Evolutionary conservation across 2,888 invertebrate genomes (phyloP), one percentile per base, ranked within the genome.

Genomic region (Chrysolina haemoptera): DNA sequence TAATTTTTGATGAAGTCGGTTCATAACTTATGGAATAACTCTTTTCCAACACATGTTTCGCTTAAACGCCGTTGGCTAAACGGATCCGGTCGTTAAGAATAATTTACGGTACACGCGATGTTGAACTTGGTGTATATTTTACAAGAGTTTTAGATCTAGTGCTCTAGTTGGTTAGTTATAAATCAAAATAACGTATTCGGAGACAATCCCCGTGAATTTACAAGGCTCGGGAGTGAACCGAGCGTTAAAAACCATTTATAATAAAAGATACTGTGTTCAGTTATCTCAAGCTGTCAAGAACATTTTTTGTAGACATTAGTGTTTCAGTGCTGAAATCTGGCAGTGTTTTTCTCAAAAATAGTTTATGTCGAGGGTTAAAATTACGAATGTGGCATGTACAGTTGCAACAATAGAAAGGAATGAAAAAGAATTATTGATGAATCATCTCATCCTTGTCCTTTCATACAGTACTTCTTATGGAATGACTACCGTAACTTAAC

Each of bases 101-200:
- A 59, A 59, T 59, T 59, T 59, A 59, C 27, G 14, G 22, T 59
- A 35, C 59, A 59, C 59, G 59, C 59, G 59, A 59, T 59, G 59
- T 59, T 27, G 35, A 59, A 59, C 59, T 59, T 59, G 9, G 35
- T 59, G 59, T 35, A 59, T 22, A 35, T 59, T 59, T 59, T 59
- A 59, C 22, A 59, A 35, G 27, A 59, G 59, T 59, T 59, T 59
- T 59, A 16, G 59, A 59, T 27, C 6, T 59, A 27, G 35, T 27
- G 35, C 59, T 22, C 27, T 59, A 27, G 59, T 59, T 59, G 27
- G 35, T 8, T 27, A 8, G 35, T 59, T 27, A n/a, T 59, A 35
- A 59, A 59, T 59, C 59, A 35, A 16, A 27, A 27, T 59, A 59
- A n/a, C 1, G 22, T 59, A 27, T n/a, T 35, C 59, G 22, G 59